Conservation (phyloP, 53 echinoderm and acorn worm species). For the Paracentrotus lividus region DNA sequence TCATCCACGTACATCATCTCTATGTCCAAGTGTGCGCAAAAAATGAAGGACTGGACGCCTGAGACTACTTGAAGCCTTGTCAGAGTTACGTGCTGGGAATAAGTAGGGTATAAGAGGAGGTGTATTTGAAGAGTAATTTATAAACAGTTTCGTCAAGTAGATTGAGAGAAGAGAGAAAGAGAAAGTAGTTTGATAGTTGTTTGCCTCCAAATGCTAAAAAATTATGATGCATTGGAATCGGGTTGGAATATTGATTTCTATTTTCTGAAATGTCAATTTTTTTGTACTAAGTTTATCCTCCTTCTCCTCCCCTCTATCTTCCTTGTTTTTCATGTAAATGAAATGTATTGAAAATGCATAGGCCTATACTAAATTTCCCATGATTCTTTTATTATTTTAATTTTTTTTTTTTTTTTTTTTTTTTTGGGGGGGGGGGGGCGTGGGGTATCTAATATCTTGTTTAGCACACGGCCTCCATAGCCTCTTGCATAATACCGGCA, state of each 20-base stretch:
- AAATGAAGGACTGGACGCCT: slow-evolving; percentile 37
- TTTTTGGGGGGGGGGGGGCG: too few species aligned
- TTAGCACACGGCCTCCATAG: too few species aligned
- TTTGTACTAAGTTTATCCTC: neutral
- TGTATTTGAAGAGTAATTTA: slow-evolving; percentile 50
- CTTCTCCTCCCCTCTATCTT: neutral
- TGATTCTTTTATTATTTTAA: too few species aligned
- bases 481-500: neutral
- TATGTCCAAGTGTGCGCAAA: slow-evolving; percentile 23
- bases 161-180: neutral
- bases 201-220: slow-evolving; percentile 41
- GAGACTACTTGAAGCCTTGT: slow-evolving; percentile 42
- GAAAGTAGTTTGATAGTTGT: slow-evolving; percentile 36
- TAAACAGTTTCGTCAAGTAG: slow-evolving; percentile 1
- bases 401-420: too few species aligned
- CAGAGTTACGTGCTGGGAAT: slow-evolving; percentile 48
- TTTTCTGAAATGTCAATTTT: neutral
- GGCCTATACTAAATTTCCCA: neutral
- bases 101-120: neutral
- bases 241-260: slow-evolving; percentile 46
- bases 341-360: neutral
- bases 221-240: slow-evolving; percentile 50
- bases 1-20: slow-evolving; percentile 48
- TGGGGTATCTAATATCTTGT: too few species aligned
- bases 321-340: neutral